phyloP scores from a whole-genome alignment of 2,113 vertebrate genomes.

The Eira barbara region DNA sequence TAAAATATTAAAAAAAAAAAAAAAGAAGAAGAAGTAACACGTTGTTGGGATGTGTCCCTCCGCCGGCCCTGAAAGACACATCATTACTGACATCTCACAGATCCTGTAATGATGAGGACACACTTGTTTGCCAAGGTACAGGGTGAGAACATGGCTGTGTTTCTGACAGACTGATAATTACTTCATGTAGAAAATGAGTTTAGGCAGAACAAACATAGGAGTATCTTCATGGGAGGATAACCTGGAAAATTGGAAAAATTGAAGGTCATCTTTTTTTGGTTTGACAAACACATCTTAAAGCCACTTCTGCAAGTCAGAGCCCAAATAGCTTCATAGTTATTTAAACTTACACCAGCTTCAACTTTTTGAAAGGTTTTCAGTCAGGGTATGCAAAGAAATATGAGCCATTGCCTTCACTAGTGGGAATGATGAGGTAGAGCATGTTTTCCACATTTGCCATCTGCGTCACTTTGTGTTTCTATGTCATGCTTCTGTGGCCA shows the following conservation, averaged over 20 bases:
- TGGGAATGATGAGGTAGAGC: background rate
- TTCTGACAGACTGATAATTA: slow-evolving; percentile 4
- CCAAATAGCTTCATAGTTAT: background rate
- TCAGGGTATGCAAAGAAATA: background rate
- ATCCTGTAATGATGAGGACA: background rate
- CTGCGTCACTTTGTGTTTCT: background rate
- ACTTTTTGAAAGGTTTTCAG: background rate
- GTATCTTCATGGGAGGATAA: background rate
- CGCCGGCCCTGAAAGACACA: background rate
- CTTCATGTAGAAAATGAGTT: background rate
- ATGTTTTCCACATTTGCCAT: background rate
- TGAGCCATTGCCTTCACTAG: background rate
- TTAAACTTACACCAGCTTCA: background rate
- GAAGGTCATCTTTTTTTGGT: background rate
- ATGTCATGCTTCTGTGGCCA: background rate
- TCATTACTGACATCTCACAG: background rate
- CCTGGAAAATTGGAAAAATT: background rate
- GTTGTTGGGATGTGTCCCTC: background rate
- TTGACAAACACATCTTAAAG: background rate
- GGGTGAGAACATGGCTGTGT: background rate
- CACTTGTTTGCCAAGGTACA: background rate
- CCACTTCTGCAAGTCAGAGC: background rate
- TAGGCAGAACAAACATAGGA: background rate
- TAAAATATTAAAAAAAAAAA: no score
- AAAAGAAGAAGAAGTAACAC: background rate